A percentile compares a stretch with the other conserved stretches of the same genome.
Evolutionary conservation across 2,797 vertebrate genomes (phyloP).

Genomic region (Australoheros facetus): DNA sequence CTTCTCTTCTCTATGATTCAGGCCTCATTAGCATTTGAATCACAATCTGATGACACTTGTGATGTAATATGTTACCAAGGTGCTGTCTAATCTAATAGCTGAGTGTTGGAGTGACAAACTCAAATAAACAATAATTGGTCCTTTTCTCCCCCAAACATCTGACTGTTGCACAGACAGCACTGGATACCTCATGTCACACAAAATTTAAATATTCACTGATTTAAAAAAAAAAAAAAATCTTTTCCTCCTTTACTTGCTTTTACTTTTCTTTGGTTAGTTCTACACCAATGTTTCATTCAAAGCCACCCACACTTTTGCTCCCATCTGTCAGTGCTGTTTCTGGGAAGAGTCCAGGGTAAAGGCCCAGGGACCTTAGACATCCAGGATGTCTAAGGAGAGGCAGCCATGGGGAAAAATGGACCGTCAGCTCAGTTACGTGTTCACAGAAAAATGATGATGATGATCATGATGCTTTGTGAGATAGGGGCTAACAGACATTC

Average conservation of each 20-base stretch:
- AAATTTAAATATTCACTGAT: too few relatives aligned
- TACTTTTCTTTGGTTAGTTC: rapidly evolving
- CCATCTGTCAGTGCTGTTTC: neutral
- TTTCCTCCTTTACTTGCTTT: neutral
- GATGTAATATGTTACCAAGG: neutral
- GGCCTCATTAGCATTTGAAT: neutral
- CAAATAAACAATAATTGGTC: neutral
- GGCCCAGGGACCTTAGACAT: neutral
- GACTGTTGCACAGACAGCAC: neutral
- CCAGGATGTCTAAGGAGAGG: neutral
- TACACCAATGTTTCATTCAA: neutral
- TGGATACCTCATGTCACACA: rapidly evolving
- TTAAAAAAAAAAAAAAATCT: too few relatives aligned
- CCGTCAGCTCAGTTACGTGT: conserved; percentile 17
- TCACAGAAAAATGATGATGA: neutral
- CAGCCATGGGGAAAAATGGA: neutral
- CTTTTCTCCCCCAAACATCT: neutral
- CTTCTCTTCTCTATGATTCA: conserved; percentile 1
- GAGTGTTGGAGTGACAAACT: neutral
- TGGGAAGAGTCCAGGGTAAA: neutral
- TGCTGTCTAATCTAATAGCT: neutral
- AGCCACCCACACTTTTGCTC: neutral
- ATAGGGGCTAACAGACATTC: conserved; percentile 15
- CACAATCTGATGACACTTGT: neutral
- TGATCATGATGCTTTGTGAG: neutral